Conservation (phyloP, 1,140 invertebrate species). For the Zaprionus taronus region DNA sequence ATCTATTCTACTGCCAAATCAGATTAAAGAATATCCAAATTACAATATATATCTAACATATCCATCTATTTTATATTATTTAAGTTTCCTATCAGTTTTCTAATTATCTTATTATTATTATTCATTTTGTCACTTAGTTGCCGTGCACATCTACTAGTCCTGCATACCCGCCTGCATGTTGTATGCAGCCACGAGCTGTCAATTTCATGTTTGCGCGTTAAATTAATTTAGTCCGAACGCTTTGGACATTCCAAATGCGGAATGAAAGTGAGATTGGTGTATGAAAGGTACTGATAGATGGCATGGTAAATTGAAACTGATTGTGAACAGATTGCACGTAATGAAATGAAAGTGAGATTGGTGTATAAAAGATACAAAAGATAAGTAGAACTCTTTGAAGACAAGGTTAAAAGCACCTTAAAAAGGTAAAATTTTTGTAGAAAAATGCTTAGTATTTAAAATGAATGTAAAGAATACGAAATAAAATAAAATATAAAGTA, state of each 20-base stretch:
- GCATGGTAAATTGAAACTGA: constrained; percentile 46
- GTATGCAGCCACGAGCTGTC: constrained; percentile 36
- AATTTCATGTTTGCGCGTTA: constrained; percentile 77
- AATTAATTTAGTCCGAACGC: constrained; percentile 77
- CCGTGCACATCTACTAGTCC: not conserved
- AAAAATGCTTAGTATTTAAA: too few relatives aligned
- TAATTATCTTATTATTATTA: too few relatives aligned
- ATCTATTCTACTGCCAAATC: too few relatives aligned
- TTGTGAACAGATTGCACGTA: constrained; percentile 49
- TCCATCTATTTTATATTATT: too few relatives aligned
- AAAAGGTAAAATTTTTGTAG: too few relatives aligned
- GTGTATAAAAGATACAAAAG: not conserved
- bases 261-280: too few relatives aligned
- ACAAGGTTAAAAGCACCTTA: not conserved
- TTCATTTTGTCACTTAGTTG: too few relatives aligned
- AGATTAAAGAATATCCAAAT: too few relatives aligned
- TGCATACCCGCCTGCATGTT: not conserved
- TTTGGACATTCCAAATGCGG: constrained; percentile 57
- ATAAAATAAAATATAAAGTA: too few relatives aligned
- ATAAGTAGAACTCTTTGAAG: not conserved
- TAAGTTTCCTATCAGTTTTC: too few relatives aligned
- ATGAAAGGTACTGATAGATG: too few relatives aligned
- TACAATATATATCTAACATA: too few relatives aligned
- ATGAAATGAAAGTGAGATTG: not conserved
- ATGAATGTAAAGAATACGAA: not conserved